These are phyloP conservation scores for Taxidea taxus DNA, from an alignment of 2,113 vertebrate species.

Conservation along the genomic window DNA sequence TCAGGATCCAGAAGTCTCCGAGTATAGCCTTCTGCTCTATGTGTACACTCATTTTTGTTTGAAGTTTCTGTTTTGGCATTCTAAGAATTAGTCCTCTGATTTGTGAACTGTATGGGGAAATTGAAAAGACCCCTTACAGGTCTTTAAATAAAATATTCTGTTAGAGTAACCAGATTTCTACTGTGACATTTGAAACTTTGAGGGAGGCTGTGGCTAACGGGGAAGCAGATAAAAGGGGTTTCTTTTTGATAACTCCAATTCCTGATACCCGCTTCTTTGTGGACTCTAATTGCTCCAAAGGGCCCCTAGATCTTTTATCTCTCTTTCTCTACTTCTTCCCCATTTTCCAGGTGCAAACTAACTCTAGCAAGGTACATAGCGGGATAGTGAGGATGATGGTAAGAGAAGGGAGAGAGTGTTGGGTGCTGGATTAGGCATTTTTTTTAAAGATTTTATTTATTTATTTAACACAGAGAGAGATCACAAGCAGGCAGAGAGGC, in stretches of 20 bases:
- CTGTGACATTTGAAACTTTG: background rate
- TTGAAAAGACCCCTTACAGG: background rate
- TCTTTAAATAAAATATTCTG: background rate
- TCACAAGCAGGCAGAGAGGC: no score
- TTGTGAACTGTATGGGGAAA: background rate
- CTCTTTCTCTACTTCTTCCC: background rate
- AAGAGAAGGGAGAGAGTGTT: background rate
- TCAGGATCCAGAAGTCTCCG: background rate
- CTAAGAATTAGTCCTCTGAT: background rate
- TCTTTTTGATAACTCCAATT: background rate
- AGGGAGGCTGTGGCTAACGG: background rate
- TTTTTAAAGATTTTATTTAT: no score
- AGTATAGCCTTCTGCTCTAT: background rate
- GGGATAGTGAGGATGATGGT: background rate
- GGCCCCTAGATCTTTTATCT: background rate
- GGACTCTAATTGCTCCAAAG: background rate
- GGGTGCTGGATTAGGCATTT: background rate
- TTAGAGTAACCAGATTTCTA: background rate
- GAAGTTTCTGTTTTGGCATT: background rate
- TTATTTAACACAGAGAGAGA: no score
- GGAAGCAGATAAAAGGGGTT: background rate
- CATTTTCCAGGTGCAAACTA: background rate
- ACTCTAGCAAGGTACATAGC: background rate
- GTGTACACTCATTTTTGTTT: background rate
- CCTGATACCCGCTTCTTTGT: background rate